Percentiles rank a stretch among this genome's conserved stretches.
These are phyloP conservation scores for Sceloporus tristichus DNA, from an alignment of 2,113 vertebrate genomes.

Conservation along the genomic window DNA sequence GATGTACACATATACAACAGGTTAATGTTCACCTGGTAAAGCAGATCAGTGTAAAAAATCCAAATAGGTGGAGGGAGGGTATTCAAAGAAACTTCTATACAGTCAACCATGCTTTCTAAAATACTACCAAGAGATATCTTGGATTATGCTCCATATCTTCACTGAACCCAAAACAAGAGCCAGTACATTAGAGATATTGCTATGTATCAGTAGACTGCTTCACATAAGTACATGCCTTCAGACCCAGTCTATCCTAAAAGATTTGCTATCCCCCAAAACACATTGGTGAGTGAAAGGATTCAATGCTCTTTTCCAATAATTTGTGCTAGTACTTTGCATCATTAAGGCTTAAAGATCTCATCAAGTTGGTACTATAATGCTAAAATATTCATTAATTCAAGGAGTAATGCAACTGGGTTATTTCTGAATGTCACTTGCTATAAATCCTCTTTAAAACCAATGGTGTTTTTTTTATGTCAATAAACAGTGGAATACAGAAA, in stretches of 20 bases:
- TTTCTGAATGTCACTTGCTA: constrained; percentile 18
- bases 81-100: neutral
- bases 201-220: neutral
- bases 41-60: neutral
- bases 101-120: neutral
- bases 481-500: no score
- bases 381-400: neutral
- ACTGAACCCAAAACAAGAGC: neutral
- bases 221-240: neutral
- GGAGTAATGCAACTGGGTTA: neutral
- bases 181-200: neutral
- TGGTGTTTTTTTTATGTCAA: neutral
- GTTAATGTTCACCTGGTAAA: neutral
- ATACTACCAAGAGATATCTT: neutral
- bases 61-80: neutral
- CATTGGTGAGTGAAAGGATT: neutral
- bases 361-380: neutral
- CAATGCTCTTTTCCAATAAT: neutral
- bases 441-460: neutral
- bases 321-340: neutral
- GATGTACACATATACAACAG: neutral
- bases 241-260: neutral
- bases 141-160: neutral
- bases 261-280: neutral
- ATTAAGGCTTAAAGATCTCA: neutral